phyloP scores from a whole-genome alignment of 2,797 vertebrate genomes.

The Poecile montanus region DNA sequence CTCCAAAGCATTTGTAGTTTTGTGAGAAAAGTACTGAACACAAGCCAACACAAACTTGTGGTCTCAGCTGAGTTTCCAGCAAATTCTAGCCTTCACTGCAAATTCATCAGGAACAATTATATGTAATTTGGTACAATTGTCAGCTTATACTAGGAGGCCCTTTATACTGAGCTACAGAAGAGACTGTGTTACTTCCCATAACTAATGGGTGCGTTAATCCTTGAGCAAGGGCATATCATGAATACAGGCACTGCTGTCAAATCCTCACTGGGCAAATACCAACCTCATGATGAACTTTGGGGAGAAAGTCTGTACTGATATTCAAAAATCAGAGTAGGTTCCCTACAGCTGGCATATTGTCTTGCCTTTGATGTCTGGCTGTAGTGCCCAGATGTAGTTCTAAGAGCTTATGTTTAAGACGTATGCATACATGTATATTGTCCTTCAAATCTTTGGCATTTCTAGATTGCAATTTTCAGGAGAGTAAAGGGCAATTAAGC shows the following conservation, averaged over 20 bases:
- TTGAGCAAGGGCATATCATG: background rate
- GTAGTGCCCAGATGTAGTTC: background rate
- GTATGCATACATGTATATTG: background rate
- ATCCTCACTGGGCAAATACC: background rate
- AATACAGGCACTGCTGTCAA: background rate
- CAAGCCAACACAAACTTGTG: constrained; percentile 60
- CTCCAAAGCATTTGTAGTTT: constrained; percentile 50
- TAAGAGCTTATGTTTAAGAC: background rate
- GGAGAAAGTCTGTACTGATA: background rate
- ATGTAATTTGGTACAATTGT: constrained; percentile 64
- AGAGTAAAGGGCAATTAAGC: background rate
- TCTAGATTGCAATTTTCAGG: background rate
- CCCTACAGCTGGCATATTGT: background rate
- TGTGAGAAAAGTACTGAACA: constrained; percentile 58
- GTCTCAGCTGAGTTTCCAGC: constrained; percentile 67
- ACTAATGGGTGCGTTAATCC: constrained; percentile 12
- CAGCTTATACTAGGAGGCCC: constrained; percentile 30
- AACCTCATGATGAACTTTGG: background rate
- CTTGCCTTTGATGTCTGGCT: background rate
- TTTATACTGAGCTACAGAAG: constrained; percentile 23
- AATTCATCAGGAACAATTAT: constrained; percentile 69
- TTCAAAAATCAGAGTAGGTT: background rate
- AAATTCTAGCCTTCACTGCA: constrained; percentile 59
- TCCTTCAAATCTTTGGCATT: background rate
- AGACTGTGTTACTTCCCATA: constrained; percentile 30